These are phyloP conservation scores for human (Homo sapiens) DNA, from an alignment of 2,113 vertebrate species.

Conservation along the genomic window GRCh38 chr14:91956501-91957000, in stretches of 20 bases:
- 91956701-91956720: neutral
- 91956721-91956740: neutral
- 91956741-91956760: neutral
- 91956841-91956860: neutral
- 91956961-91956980: neutral
- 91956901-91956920: no score
- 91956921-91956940: neutral
- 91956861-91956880: neutral
- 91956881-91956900: neutral
- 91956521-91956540: neutral
- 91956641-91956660: neutral
- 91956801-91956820: neutral
- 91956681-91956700: neutral
- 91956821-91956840: neutral
- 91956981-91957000: neutral
- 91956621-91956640: neutral
- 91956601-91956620: neutral
- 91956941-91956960: neutral
- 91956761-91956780: neutral
- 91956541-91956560: neutral
- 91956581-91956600: neutral
- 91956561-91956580: neutral
- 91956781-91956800: neutral
- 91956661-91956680: neutral
- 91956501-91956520: neutral